Percentiles rank a stretch among this genome's conserved stretches.
phyloP scores from a whole-genome alignment of 2,888 invertebrate species.

The Hemithea aestivaria region DNA sequence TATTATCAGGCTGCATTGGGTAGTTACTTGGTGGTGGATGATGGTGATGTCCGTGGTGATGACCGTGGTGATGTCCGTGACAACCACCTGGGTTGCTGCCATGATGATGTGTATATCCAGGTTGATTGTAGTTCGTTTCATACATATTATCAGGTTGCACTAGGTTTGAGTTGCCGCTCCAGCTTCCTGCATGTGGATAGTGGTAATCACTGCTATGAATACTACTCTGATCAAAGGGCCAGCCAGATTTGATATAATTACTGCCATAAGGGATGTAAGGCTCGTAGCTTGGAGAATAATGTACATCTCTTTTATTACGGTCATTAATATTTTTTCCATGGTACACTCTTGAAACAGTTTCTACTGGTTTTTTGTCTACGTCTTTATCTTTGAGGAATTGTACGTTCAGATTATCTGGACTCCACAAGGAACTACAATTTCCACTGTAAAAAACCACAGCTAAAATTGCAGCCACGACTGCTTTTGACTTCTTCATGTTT shows the following conservation, averaged over 20 bases:
- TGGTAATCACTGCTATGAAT: no score
- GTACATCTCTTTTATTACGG: no score
- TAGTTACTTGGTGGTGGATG: constrained; percentile 14
- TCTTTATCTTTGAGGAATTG: constrained; percentile 7
- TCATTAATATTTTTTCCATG: constrained; percentile 29
- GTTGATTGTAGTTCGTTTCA: constrained; percentile 1
- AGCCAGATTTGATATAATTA: constrained; percentile 12
- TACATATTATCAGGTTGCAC: no score
- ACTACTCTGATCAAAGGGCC: no score
- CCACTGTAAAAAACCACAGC: constrained; percentile 30
- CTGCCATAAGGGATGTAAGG: constrained; percentile 7
- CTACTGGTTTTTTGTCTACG: constrained; percentile 4
- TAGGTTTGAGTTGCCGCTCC: no score
- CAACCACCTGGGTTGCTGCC: constrained; percentile 1
- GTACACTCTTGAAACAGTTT: constrained; percentile 24
- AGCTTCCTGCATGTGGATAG: no score
- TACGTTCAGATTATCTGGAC: constrained; percentile 5
- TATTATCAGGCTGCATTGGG: constrained; percentile 13
- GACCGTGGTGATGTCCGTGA: no score
- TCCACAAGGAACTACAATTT: constrained; percentile 25
- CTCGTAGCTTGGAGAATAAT: no score
- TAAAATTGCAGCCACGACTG: constrained; percentile 24
- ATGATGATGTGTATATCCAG: constrained; percentile 3
- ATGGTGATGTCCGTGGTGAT: constrained; percentile 6
- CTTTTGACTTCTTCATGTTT: constrained; percentile 38